These are phyloP conservation scores for Agrotis segetum DNA, from an alignment of 2,888 invertebrate species.

Conservation along the genomic window DNA sequence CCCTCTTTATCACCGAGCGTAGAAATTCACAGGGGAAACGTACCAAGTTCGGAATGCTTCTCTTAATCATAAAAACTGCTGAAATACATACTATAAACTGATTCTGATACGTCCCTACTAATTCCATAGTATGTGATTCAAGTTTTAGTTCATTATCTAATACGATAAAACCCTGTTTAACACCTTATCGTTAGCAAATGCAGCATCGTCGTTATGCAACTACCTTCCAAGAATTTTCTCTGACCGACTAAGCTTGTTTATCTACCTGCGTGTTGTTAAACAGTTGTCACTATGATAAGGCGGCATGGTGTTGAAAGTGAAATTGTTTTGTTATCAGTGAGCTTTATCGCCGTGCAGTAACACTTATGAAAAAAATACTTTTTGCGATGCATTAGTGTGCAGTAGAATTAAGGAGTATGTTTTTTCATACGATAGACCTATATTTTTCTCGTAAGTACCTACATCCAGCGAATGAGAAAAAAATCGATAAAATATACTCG, in stretches of 20 bases:
- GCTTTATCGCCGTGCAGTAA: conserved; percentile 25
- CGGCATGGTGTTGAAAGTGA: conserved; percentile 29
- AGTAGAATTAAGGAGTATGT: no score
- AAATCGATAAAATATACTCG: no score
- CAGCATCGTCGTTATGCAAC: conserved; percentile 53
- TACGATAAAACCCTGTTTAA: neutral
- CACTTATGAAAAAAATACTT: conserved; percentile 21
- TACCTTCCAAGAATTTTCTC: conserved; percentile 60
- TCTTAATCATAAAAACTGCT: neutral
- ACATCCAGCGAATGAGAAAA: no score
- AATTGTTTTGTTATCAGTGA: conserved; percentile 38
- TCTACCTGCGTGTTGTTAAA: conserved; percentile 32
- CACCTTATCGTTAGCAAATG: conserved; percentile 20
- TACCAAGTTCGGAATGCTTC: no score
- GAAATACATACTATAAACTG: neutral
- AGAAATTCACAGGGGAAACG: no score
- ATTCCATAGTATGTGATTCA: neutral
- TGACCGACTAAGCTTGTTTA: conserved; percentile 53
- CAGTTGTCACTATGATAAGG: conserved; percentile 42
- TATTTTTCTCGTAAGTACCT: no score
- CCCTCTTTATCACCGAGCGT: no score
- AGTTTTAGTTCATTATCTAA: conserved; percentile 1
- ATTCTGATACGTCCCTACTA: neutral
- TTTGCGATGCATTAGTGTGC: neutral
- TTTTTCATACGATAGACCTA: no score